Evolutionary conservation across 2,797 vertebrate genomes (phyloP).

Genomic region (Pelochelys cantorii): DNA sequence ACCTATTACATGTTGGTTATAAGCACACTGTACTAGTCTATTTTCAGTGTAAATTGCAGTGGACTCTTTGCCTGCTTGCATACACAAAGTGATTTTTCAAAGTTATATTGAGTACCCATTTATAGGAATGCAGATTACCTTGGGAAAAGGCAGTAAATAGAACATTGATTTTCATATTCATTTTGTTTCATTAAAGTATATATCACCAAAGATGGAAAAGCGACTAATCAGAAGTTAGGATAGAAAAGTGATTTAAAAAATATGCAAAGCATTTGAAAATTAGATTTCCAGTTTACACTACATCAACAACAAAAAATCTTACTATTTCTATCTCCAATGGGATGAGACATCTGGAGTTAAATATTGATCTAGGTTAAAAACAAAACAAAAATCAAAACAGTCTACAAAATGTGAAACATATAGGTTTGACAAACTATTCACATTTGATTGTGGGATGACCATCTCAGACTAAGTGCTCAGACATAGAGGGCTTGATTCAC

Average conservation of each 20-base stretch:
- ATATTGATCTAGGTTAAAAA: not conserved
- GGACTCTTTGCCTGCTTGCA: not conserved
- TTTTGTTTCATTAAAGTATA: not conserved
- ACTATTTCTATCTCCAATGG: not conserved
- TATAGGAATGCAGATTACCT: not conserved
- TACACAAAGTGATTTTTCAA: rapidly evolving
- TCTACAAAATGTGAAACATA: not conserved
- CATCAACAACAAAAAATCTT: not conserved
- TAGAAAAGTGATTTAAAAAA: not conserved
- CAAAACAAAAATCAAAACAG: not conserved
- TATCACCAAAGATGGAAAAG: not conserved
- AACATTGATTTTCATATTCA: not conserved
- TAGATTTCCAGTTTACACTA: not conserved
- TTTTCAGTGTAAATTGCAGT: not conserved
- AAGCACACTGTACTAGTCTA: not conserved
- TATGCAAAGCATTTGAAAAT: not conserved
- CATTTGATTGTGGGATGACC: not conserved
- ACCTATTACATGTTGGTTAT: rapidly evolving
- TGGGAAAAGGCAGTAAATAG: not conserved
- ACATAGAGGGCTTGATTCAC: not conserved
- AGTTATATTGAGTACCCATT: not conserved
- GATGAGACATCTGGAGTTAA: not conserved
- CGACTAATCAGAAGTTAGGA: not conserved
- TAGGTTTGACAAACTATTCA: rapidly evolving
- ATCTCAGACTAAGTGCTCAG: not conserved